Evolutionary conservation across 2,888 invertebrate species (phyloP).

Genomic region (Stenolophus ochropezus): DNA sequence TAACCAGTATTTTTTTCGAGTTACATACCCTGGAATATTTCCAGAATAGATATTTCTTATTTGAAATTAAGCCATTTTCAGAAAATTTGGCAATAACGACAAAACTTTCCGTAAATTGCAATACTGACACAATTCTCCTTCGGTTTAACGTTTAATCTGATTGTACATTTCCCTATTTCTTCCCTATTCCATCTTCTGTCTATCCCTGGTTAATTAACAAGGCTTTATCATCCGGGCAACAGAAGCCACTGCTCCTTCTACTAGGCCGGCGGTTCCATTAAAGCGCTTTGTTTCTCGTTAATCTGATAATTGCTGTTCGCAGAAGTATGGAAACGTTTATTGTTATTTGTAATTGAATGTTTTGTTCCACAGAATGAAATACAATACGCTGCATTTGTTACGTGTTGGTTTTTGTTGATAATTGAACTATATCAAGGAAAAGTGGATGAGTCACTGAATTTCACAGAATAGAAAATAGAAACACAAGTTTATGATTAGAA

Average conservation of each 20-base stretch:
- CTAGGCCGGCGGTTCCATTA: neutral
- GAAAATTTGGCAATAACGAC: neutral
- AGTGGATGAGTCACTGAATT: neutral
- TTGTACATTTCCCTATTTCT: neutral
- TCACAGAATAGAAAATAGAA: no score
- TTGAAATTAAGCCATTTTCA: no score
- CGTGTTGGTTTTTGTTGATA: neutral
- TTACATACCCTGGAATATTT: no score
- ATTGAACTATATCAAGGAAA: neutral
- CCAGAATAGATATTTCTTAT: no score
- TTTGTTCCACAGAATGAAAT: neutral
- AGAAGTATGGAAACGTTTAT: constrained; percentile 25
- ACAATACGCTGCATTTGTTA: neutral
- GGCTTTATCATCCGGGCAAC: neutral
- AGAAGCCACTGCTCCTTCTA: neutral
- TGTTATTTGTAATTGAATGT: constrained; percentile 26
- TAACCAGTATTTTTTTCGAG: no score
- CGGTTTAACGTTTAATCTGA: neutral
- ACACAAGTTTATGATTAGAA: no score
- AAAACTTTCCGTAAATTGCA: neutral
- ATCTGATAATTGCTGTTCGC: constrained; percentile 33
- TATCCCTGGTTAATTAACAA: neutral
- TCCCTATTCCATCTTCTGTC: no score
- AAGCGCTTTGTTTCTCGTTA: constrained; percentile 4
- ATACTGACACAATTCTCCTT: neutral